These are phyloP conservation scores for Balanococcus diminutus DNA, from an alignment of 2,888 invertebrate species.

Conservation along the genomic window DNA sequence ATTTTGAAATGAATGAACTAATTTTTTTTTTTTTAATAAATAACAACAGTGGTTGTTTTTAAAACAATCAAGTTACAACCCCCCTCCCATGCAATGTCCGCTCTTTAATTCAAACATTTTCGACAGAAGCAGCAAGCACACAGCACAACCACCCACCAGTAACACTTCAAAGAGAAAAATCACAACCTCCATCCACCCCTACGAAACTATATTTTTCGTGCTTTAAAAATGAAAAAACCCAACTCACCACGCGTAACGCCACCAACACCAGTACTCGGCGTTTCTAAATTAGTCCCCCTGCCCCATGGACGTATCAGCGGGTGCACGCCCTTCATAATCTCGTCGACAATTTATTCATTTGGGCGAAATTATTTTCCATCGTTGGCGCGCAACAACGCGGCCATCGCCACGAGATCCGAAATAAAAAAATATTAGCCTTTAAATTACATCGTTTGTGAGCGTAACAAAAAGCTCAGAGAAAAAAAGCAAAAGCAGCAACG, in stretches of 20 bases:
- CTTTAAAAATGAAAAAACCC: no score
- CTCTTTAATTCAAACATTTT: neutral
- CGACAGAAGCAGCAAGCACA: neutral
- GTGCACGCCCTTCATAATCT: neutral
- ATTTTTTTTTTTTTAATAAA: neutral
- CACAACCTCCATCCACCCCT: neutral
- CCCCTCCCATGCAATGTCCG: neutral
- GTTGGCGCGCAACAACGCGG: neutral
- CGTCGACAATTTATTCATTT: slow-evolving; percentile 22
- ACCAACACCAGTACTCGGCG: no score
- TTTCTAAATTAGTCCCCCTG: neutral
- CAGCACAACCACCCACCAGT: neutral
- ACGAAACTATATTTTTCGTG: neutral
- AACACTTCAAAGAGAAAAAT: neutral
- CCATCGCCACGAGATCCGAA: neutral
- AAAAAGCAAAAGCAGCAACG: neutral
- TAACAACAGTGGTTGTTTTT: neutral
- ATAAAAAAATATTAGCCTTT: slow-evolving; percentile 32
- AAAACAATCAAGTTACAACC: neutral
- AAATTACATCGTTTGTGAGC: slow-evolving; percentile 25
- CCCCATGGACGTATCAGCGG: neutral
- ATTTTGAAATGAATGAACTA: neutral
- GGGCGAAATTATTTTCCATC: slow-evolving; percentile 32
- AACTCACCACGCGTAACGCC: neutral
- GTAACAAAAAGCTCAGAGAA: neutral